phyloP scores from a whole-genome alignment of 2,888 invertebrate species.

The Nephrotoma appendiculata region DNA sequence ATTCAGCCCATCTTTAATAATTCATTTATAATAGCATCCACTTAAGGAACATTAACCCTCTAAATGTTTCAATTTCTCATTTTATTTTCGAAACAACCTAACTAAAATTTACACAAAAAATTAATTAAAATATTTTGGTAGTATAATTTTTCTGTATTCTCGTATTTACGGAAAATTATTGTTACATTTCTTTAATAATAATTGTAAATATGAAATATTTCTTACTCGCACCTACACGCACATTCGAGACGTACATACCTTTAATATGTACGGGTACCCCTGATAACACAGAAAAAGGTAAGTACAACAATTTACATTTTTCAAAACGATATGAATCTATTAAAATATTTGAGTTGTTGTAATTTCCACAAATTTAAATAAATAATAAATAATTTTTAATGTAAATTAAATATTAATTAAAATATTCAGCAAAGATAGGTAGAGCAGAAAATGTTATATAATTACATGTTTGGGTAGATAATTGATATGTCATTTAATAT shows the following conservation, averaged over 20 bases:
- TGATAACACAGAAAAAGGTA: background rate
- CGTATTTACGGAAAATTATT: background rate
- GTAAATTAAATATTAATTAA: background rate
- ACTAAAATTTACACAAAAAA: background rate
- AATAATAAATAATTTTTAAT: background rate
- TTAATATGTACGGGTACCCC: background rate
- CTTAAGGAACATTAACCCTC: background rate
- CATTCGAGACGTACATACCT: background rate
- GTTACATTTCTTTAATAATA: background rate
- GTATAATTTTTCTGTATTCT: background rate
- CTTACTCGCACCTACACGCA: background rate
- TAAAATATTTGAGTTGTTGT: background rate
- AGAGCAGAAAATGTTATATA: background rate
- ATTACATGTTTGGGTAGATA: background rate
- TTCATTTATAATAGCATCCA: background rate
- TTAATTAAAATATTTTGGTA: background rate
- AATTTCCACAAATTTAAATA: background rate
- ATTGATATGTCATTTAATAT: background rate
- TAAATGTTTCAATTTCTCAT: background rate
- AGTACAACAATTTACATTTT: background rate
- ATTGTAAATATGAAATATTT: background rate
- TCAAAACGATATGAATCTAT: background rate
- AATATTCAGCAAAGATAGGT: background rate
- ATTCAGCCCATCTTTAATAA: background rate
- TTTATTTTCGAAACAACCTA: background rate